Evolutionary conservation across 2,888 invertebrate species (phyloP).

Genomic region (Zonitis immaculata): DNA sequence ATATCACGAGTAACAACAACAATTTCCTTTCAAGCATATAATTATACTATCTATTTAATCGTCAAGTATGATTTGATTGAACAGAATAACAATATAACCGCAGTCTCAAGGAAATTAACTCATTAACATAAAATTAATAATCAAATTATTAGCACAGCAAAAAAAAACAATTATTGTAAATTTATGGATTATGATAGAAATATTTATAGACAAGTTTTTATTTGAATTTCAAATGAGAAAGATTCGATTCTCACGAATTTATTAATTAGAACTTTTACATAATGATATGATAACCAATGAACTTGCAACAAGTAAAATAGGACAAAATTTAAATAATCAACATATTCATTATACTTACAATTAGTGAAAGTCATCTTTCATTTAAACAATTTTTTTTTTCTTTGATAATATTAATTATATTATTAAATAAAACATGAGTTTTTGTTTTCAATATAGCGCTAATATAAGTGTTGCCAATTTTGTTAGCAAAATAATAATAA

Average conservation of each 20-base stretch:
- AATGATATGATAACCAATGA: slow-evolving; percentile 7
- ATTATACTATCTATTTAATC: neutral
- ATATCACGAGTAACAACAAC: neutral
- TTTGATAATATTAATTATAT: too few species aligned
- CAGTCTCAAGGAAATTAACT: too few species aligned
- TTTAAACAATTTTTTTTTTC: too few species aligned
- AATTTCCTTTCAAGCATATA: neutral
- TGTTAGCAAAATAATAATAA: too few species aligned
- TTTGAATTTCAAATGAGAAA: slow-evolving; percentile 38
- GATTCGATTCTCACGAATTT: slow-evolving; percentile 31
- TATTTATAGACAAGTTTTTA: slow-evolving; percentile 31
- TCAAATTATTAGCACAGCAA: too few species aligned
- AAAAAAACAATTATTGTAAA: too few species aligned
- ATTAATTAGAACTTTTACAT: slow-evolving; percentile 32
- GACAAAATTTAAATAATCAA: slow-evolving; percentile 10
- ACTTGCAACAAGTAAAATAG: slow-evolving; percentile 6
- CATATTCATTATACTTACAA: too few species aligned
- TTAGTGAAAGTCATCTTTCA: too few species aligned
- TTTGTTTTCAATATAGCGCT: too few species aligned
- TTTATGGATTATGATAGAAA: slow-evolving; percentile 6
- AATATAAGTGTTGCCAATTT: too few species aligned
- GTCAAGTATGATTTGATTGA: slow-evolving; percentile 11
- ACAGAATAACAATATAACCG: slow-evolving; percentile 25
- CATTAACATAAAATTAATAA: too few species aligned
- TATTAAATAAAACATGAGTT: too few species aligned